Evolutionary conservation across 2,797 vertebrate species (phyloP).

Genomic region (Oreortyx pictus): DNA sequence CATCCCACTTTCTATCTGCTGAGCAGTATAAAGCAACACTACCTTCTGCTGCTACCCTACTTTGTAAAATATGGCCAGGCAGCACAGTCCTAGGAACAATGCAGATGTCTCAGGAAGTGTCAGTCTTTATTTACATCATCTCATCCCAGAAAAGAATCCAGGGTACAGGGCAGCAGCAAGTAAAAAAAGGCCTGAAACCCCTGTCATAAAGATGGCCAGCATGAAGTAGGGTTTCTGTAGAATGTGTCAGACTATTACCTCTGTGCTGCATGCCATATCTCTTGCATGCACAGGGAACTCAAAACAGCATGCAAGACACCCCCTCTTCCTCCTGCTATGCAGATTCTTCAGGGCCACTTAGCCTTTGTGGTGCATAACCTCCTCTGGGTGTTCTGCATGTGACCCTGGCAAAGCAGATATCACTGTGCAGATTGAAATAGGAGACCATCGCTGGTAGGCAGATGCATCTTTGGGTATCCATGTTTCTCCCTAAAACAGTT

Average conservation of each 20-base stretch:
- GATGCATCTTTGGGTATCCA: neutral
- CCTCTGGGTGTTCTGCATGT: neutral
- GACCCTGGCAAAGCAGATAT: neutral
- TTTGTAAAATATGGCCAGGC: neutral
- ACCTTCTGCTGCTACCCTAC: neutral
- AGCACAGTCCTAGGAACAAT: neutral
- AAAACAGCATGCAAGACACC: neutral
- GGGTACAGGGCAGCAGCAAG: neutral
- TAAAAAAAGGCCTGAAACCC: neutral
- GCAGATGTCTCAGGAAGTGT: neutral
- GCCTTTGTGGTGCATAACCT: rapidly evolving
- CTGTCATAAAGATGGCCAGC: neutral
- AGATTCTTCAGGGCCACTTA: neutral
- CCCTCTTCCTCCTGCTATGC: neutral
- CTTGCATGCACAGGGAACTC: neutral
- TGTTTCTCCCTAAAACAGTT: neutral
- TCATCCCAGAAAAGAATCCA: neutral
- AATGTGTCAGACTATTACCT: rapidly evolving
- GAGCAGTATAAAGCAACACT: neutral
- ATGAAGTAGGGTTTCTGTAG: neutral
- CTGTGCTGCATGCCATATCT: rapidly evolving
- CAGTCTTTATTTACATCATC: neutral
- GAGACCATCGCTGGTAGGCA: neutral
- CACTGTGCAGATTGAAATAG: neutral
- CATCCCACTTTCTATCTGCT: neutral